Conservation (phyloP, 2,113 vertebrate genomes). For the Oceanodroma tethys region DNA sequence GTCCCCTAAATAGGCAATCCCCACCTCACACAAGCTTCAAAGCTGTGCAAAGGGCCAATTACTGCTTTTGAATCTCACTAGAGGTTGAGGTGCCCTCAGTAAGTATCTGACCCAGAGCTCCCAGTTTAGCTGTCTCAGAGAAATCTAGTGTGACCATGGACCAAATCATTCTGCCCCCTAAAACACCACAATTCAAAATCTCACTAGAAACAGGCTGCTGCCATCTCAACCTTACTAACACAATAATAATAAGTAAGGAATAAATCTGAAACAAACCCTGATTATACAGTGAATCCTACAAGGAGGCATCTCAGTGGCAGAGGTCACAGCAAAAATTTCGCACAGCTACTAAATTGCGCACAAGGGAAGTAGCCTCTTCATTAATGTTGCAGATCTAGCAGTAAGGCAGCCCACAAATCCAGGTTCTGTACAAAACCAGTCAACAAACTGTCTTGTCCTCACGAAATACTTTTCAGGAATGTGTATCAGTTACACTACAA, state of each 20-base stretch:
- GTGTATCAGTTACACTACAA: neutral
- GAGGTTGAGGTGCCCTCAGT: neutral
- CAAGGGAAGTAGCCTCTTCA: neutral
- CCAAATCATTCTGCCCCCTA: neutral
- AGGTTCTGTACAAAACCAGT: neutral
- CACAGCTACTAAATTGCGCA: neutral
- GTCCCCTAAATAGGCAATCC: neutral
- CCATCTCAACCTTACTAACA: neutral
- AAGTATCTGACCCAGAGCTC: neutral
- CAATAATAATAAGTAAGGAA: neutral
- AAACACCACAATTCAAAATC: neutral
- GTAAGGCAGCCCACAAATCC: neutral
- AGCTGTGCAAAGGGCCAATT: neutral
- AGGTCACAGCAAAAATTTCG: neutral
- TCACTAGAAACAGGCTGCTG: neutral
- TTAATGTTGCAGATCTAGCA: neutral
- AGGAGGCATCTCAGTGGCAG: neutral
- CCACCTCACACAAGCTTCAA: neutral
- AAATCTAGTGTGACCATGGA: neutral
- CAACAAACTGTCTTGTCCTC: neutral
- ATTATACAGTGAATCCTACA: neutral
- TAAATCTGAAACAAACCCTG: neutral
- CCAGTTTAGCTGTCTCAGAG: neutral
- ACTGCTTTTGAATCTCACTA: neutral
- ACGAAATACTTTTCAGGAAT: neutral